Percentiles rank a stretch among this genome's conserved stretches.
Evolutionary conservation across 2,797 vertebrate species (phyloP).

Genomic region (Ptychobarbus kaznakovi): DNA sequence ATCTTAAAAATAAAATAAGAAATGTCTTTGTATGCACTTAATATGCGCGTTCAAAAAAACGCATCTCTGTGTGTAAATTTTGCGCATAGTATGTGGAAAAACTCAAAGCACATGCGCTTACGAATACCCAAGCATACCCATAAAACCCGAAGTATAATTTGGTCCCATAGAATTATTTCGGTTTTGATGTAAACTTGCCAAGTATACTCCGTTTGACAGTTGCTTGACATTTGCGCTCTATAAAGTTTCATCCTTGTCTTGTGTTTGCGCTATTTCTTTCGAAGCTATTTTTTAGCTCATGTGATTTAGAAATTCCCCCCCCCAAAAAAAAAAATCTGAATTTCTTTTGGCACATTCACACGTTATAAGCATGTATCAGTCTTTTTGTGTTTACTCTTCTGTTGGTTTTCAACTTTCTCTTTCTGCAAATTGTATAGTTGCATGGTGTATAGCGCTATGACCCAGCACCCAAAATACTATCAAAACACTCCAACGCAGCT

Average conservation of each 20-base stretch:
- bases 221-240: not conserved
- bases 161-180: not conserved
- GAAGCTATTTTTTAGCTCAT: no score
- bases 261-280: not conserved
- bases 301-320: no score
- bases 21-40: not conserved
- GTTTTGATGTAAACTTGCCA: not conserved
- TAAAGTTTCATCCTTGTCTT: not conserved
- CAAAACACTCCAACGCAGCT: no score
- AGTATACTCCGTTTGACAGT: not conserved
- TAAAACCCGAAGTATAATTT: not conserved
- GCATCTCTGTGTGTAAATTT: not conserved
- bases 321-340: no score
- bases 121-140: not conserved
- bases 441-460: no score
- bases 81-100: not conserved
- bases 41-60: not conserved
- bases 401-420: no score
- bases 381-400: no score
- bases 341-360: no score
- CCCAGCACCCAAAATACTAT: no score
- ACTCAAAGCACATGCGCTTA: not conserved
- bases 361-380: no score
- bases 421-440: no score
- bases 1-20: not conserved